Evolutionary conservation across 2,888 invertebrate species (phyloP), one percentile per base, ranked within the genome.

Genomic region (Argyresthia goedartella): DNA sequence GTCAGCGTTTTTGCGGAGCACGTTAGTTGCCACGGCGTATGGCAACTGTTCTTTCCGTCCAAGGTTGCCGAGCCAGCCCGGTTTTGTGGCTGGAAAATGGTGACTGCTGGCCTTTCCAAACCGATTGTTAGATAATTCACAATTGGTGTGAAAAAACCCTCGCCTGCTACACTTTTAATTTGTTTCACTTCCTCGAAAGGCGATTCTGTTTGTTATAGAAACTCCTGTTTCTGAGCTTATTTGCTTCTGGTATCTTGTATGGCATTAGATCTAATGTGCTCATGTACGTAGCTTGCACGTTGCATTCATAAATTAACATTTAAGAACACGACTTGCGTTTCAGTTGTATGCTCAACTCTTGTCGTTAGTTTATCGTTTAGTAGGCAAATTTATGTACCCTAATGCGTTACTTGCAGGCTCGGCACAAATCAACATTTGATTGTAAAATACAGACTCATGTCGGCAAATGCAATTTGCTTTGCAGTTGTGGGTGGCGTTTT

Each of bases 401-500:
- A 78, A 76, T 80, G 73, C 73, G 72, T 68, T 69, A 74, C 71
- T 76, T 74, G 76, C 77, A 76, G 47, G 76, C 73, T 68, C 64
- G 64, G 67, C 67, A 71, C 78, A 79, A 82, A 81, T 82, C 80
- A 82, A 80, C 78, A 75, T 82, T 80, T 79, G 81, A 81, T 82
- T 81, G 81, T 81, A 74, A 75, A 74, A 77, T 79, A 76, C 76
- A 72, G 66, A 72, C 71, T 73, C 71, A 74, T 76, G 77, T 76
- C 74, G 71, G 76, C 73, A 71, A 76, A 77, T 76, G 80, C 80
- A 81, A 81, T 81, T 82, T 81, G 79, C 74, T 74, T 68, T 66
- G 72, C 73, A 74, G 75, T 76, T 73, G 84, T 84, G 82, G 85
- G 84, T 79, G 80, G 78, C 70, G 75, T 79, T 81, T 81, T 81